These are phyloP conservation scores for Drosophila sp. DNA, from an alignment of 1,140 invertebrate genomes.

Conservation along the genomic window DNA sequence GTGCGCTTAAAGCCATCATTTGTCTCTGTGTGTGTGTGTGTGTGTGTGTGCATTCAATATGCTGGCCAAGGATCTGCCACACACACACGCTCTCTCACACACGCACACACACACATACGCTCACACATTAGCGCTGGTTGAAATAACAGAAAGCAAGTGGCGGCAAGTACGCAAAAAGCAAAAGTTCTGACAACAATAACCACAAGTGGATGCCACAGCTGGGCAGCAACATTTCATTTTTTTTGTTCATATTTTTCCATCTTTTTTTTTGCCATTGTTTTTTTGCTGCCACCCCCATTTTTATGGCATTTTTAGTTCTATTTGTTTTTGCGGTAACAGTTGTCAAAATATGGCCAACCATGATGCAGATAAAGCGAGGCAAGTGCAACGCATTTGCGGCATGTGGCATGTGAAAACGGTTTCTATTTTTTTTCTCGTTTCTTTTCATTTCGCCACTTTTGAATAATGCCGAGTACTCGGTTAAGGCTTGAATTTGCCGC, in stretches of 20 bases:
- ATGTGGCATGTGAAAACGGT: slow-evolving; percentile 16
- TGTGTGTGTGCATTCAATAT: slow-evolving; percentile 7
- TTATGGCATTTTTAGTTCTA: slow-evolving; percentile 56
- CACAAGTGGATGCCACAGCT: slow-evolving; percentile 75
- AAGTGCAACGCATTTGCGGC: slow-evolving; percentile 12
- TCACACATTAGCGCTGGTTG: slow-evolving; percentile 63
- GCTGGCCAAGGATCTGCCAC: slow-evolving; percentile 10
- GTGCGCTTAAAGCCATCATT: slow-evolving; percentile 12
- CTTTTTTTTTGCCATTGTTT: slow-evolving; percentile 4
- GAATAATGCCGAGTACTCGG: background rate
- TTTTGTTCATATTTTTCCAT: slow-evolving; percentile 41
- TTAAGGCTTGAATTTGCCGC: background rate
- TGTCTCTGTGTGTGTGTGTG: background rate
- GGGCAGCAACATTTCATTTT: no score
- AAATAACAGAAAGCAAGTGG: slow-evolving; percentile 63
- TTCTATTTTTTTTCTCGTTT: no score
- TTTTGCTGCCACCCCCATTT: slow-evolving; percentile 25
- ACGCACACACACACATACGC: slow-evolving; percentile 28
- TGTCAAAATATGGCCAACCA: slow-evolving; percentile 77
- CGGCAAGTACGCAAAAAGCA: slow-evolving; percentile 60
- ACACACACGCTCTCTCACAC: slow-evolving; percentile 24
- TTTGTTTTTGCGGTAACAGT: slow-evolving; percentile 78
- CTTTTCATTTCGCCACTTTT: slow-evolving; percentile 4
- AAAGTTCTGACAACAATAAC: slow-evolving; percentile 80
- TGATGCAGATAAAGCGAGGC: slow-evolving; percentile 33